Conservation (phyloP, 1,140 invertebrate genomes). For the Zophobas atratus region DNA sequence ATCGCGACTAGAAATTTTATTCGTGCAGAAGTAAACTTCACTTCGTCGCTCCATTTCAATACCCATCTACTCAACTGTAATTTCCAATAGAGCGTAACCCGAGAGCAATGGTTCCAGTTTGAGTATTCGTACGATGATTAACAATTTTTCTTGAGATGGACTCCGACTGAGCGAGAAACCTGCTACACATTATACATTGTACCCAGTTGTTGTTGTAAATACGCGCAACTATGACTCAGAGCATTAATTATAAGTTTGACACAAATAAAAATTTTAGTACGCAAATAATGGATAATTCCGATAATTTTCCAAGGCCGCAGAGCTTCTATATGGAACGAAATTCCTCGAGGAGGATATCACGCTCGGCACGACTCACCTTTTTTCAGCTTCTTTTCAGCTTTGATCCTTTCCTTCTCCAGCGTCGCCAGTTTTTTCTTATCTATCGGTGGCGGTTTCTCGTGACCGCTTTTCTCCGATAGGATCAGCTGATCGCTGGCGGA, state of each 20-base stretch:
- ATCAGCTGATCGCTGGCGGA: constrained; percentile 69
- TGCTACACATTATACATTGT: too few relatives aligned
- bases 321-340: background rate
- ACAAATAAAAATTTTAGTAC: constrained; percentile 35
- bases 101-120: background rate
- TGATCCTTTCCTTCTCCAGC: constrained; percentile 70
- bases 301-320: constrained; percentile 14
- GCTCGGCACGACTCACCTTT: constrained; percentile 67
- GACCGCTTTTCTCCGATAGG: constrained; percentile 70
- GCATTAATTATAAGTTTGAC: constrained; percentile 32
- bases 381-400: constrained; percentile 71
- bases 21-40: background rate
- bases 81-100: background rate
- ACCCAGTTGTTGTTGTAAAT: background rate
- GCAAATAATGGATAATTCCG: constrained; percentile 25
- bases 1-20: background rate
- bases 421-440: constrained; percentile 72
- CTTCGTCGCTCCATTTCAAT: background rate
- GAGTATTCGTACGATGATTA: background rate
- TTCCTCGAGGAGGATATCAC: constrained; percentile 1
- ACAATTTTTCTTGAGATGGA: background rate
- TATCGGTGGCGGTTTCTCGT: constrained; percentile 69
- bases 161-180: background rate
- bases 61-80: background rate
- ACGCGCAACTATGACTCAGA: constrained; percentile 33